Conservation (phyloP, 2,113 vertebrate species). For the Bujurquina vittata region DNA sequence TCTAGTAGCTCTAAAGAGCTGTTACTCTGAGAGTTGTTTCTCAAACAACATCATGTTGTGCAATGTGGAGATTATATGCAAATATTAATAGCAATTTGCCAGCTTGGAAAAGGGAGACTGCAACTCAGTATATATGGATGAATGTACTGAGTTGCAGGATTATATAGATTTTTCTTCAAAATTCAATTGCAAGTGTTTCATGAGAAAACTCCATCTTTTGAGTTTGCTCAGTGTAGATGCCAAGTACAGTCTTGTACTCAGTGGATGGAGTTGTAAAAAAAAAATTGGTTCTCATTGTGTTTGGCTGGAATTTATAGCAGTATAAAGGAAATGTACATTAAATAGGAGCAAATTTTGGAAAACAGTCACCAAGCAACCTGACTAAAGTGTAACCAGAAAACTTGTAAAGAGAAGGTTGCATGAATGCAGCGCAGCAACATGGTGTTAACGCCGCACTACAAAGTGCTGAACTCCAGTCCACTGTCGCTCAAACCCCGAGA, state of each 20-base stretch:
- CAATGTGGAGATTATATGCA: neutral
- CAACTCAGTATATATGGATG: neutral
- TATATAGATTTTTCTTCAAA: neutral
- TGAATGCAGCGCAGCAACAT: constrained; percentile 14
- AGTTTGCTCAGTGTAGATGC: neutral
- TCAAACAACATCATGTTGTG: neutral
- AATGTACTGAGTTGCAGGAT: neutral
- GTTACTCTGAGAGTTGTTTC: neutral
- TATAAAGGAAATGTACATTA: neutral
- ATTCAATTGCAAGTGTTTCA: neutral
- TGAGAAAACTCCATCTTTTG: neutral
- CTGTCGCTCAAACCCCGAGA: constrained; percentile 26
- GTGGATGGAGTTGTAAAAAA: neutral
- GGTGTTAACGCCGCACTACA: constrained; percentile 38
- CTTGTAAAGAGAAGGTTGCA: neutral
- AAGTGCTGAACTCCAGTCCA: constrained; percentile 37
- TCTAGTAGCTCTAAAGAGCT: neutral
- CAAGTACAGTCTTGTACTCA: neutral
- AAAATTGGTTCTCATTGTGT: neutral
- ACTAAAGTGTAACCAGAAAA: neutral
- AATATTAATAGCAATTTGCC: neutral
- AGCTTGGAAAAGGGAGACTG: neutral
- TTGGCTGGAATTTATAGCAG: neutral
- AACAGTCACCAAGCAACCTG: neutral
- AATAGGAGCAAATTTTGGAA: neutral